A percentile compares a stretch with the other conserved stretches of the same genome.
phyloP scores from a whole-genome alignment of 2,797 vertebrate species.

The Bradypodion ventrale region DNA sequence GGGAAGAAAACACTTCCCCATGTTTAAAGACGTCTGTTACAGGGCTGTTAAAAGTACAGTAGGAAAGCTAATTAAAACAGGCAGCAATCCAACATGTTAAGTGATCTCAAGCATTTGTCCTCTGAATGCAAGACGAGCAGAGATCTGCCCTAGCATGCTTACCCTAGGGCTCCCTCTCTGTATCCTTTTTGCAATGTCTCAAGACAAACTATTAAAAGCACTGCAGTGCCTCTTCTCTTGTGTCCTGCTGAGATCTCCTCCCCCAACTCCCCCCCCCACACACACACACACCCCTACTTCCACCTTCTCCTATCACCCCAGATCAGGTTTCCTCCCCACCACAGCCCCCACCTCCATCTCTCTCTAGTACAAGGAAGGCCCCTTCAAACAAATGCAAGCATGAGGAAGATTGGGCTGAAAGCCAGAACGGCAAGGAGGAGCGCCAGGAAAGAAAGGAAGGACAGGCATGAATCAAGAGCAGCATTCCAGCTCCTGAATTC shows the following conservation, averaged over 20 bases:
- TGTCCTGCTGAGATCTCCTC: not conserved
- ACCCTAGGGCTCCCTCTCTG: not conserved
- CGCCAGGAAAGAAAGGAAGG: not conserved
- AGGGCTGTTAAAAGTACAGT: not conserved
- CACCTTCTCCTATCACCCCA: slow-evolving; percentile 59
- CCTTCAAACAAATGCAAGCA: not conserved
- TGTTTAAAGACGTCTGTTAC: not conserved
- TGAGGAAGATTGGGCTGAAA: not conserved
- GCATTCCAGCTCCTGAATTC: not conserved
- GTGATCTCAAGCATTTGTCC: not conserved
- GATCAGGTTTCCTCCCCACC: not conserved
- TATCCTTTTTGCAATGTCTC: too few relatives aligned
- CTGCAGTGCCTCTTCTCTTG: too few relatives aligned
- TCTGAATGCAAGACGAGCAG: not conserved
- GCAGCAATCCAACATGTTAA: slow-evolving; percentile 2
- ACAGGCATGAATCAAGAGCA: not conserved
- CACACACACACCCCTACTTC: not conserved
- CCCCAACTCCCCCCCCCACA: not conserved
- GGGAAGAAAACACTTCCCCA: not conserved
- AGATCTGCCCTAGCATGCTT: not conserved
- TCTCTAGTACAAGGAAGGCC: too few relatives aligned
- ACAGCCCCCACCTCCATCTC: too few relatives aligned
- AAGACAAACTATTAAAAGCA: not conserved
- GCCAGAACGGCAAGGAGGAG: not conserved
- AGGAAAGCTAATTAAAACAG: not conserved